phyloP scores from a whole-genome alignment of 2,888 invertebrate species.

The Pogonocherus hispidulus region DNA sequence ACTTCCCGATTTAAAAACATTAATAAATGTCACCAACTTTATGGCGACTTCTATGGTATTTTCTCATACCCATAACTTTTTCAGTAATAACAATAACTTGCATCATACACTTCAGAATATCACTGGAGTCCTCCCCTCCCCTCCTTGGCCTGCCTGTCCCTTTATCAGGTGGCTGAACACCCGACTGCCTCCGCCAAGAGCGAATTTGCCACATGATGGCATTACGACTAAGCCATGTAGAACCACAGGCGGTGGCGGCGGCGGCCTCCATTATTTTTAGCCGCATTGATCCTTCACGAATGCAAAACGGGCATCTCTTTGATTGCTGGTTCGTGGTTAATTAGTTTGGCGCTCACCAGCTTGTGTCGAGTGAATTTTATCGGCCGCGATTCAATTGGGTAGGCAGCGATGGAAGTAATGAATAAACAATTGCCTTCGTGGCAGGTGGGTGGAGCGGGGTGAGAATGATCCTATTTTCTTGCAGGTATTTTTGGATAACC shows the following conservation, averaged over 20 bases:
- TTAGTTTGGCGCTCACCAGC: conserved; percentile 19
- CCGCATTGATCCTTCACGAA: conserved; percentile 16
- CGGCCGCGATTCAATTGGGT: conserved; percentile 15
- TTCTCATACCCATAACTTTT: too few relatives aligned
- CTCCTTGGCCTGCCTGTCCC: too few relatives aligned
- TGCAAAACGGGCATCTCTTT: conserved; percentile 26
- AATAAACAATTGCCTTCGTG: background rate
- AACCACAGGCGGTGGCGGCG: conserved; percentile 18
- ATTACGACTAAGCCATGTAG: conserved; percentile 18
- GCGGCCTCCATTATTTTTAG: conserved; percentile 33
- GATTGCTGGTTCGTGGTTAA: conserved; percentile 30
- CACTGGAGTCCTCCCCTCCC: too few relatives aligned
- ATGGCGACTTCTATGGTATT: too few relatives aligned
- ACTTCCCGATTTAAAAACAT: too few relatives aligned
- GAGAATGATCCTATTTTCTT: background rate
- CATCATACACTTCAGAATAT: too few relatives aligned
- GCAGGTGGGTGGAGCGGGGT: background rate
- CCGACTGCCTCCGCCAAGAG: conserved; percentile 36
- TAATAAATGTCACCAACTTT: too few relatives aligned
- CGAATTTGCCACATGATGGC: conserved; percentile 36
- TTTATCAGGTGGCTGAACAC: conserved; percentile 29
- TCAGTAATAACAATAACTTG: too few relatives aligned
- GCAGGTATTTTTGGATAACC: too few relatives aligned
- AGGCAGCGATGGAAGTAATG: conserved; percentile 2
- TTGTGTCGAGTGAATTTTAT: conserved; percentile 16